phyloP scores from a whole-genome alignment of 2,888 invertebrate species.

The Polyommatus icarus region DNA sequence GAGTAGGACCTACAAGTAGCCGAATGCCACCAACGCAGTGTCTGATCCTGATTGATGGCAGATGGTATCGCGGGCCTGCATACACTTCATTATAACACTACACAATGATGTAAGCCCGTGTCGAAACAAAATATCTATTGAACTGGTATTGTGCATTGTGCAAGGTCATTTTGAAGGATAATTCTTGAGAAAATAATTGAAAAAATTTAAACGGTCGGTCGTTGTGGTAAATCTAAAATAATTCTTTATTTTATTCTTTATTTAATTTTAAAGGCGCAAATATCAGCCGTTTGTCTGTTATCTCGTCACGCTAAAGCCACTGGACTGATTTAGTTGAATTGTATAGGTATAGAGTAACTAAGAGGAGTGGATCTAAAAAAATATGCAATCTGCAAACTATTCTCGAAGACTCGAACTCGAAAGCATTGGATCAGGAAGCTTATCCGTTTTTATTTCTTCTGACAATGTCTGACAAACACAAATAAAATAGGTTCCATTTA shows the following conservation, averaged over 20 bases:
- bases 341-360: no score
- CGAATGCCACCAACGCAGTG: conserved; percentile 45
- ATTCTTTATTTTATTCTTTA: no score
- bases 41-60: conserved; percentile 73
- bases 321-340: no score
- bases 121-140: conserved; percentile 31
- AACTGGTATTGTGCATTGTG: conserved; percentile 1
- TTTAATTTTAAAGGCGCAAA: no score
- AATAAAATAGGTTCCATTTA: conserved; percentile 25
- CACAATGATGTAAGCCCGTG: conserved; percentile 45
- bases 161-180: conserved; percentile 7
- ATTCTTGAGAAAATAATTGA: no score
- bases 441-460: conserved; percentile 15
- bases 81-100: conserved; percentile 47
- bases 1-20: not conserved
- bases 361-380: no score
- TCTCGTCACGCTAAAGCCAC: no score
- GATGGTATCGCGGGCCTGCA: conserved; percentile 45
- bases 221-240: no score
- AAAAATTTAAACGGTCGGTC: no score
- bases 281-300: no score
- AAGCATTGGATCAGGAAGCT: not conserved
- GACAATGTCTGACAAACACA: conserved; percentile 18
- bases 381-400: not conserved
- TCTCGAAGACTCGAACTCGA: not conserved